Conservation (phyloP, 2,113 vertebrate genomes). For the Hydrolagus affinis region DNA sequence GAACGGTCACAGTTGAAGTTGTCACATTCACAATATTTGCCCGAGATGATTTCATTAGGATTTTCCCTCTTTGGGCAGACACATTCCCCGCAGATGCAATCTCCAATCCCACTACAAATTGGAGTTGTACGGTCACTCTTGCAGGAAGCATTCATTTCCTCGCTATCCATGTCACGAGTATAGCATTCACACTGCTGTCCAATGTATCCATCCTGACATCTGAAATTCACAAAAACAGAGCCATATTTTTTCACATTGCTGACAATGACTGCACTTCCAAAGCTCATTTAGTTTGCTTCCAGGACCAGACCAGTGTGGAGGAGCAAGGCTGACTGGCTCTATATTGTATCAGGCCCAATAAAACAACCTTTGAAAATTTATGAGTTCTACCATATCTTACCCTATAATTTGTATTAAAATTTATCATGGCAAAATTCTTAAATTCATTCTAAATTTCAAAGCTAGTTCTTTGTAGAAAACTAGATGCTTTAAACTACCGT, state of each 20-base stretch:
- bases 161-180: not conserved
- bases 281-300: too few species aligned
- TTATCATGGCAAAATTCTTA: too few species aligned
- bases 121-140: slow-evolving; percentile 30
- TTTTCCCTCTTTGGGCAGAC: slow-evolving; percentile 33
- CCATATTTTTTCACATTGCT: not conserved
- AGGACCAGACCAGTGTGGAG: too few species aligned
- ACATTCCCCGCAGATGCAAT: slow-evolving; percentile 37
- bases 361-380: too few species aligned
- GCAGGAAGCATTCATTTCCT: slow-evolving; percentile 1
- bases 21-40: slow-evolving; percentile 37
- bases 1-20: slow-evolving; percentile 37
- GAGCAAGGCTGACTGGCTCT: too few species aligned
- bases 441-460: too few species aligned
- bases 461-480: too few species aligned
- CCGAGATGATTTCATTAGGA: slow-evolving; percentile 29
- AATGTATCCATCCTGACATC: slow-evolving; percentile 30
- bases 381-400: too few species aligned
- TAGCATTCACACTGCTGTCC: slow-evolving; percentile 36
- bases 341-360: too few species aligned
- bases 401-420: too few species aligned
- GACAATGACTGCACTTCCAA: not conserved
- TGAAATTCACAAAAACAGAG: slow-evolving; percentile 9
- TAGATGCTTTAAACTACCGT: too few species aligned
- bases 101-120: slow-evolving; percentile 34